phyloP scores from a whole-genome alignment of 1,140 invertebrate genomes.

The Sitophilus oryzae region DNA sequence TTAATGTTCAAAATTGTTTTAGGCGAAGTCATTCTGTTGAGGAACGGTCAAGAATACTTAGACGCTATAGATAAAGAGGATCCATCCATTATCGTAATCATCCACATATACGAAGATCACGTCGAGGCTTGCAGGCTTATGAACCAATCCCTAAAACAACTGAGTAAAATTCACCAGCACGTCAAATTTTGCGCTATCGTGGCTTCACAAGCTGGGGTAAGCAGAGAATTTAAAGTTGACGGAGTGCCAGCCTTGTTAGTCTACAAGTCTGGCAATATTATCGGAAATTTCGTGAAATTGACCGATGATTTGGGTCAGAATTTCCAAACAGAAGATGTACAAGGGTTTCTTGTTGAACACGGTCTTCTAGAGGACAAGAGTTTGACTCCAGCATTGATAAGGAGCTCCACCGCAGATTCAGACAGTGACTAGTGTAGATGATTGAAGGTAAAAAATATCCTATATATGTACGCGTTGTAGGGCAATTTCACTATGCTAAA shows the following conservation, averaged over 20 bases:
- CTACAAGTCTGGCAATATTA: slow-evolving; percentile 83
- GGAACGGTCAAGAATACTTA: slow-evolving; percentile 70
- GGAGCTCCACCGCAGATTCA: slow-evolving; percentile 26
- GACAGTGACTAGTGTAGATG: slow-evolving; percentile 30
- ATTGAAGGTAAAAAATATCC: too few relatives aligned
- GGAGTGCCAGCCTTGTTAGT: slow-evolving; percentile 89
- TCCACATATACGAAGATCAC: slow-evolving; percentile 83
- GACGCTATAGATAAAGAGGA: slow-evolving; percentile 85
- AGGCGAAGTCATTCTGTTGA: slow-evolving; percentile 55
- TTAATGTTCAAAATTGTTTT: too few relatives aligned
- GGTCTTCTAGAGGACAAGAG: slow-evolving; percentile 68
- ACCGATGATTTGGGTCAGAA: slow-evolving; percentile 84
- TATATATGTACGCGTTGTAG: too few relatives aligned
- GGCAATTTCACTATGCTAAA: too few relatives aligned
- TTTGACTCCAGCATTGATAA: slow-evolving; percentile 37
- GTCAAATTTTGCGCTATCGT: slow-evolving; percentile 89
- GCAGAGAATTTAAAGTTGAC: slow-evolving; percentile 72
- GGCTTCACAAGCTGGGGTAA: slow-evolving; percentile 67
- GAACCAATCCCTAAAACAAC: slow-evolving; percentile 74
- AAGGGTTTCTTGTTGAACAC: slow-evolving; percentile 83
- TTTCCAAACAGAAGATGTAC: slow-evolving; percentile 85
- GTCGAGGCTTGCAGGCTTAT: slow-evolving; percentile 73
- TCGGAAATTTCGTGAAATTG: slow-evolving; percentile 89
- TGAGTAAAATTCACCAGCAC: slow-evolving; percentile 76
- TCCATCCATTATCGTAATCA: slow-evolving; percentile 75